Conservation (phyloP, 35 echinoderm and acorn worm species). For the Strongylocentrotus purpuratus region DNA sequence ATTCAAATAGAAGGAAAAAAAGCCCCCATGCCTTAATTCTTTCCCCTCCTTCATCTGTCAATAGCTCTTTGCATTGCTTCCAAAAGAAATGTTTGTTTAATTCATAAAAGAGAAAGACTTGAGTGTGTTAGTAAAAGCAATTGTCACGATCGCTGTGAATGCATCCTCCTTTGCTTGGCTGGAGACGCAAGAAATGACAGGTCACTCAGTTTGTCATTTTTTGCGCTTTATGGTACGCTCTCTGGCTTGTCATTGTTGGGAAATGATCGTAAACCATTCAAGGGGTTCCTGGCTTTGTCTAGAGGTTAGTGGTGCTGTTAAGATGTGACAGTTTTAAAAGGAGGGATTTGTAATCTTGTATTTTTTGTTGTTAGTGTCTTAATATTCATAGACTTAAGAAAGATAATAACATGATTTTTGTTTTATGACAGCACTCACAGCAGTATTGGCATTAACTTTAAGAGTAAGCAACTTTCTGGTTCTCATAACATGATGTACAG, state of each 20-base stretch:
- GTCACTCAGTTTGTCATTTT: slow-evolving; percentile 17
- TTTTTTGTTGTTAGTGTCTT: not conserved
- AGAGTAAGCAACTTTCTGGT: too few relatives aligned
- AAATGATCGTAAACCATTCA: not conserved
- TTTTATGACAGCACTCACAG: too few relatives aligned
- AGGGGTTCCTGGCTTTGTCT: not conserved
- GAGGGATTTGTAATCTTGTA: not conserved
- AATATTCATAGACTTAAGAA: not conserved
- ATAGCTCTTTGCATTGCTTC: not conserved
- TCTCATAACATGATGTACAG: too few relatives aligned
- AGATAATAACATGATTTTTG: not conserved
- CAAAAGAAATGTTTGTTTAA: slow-evolving; percentile 35
- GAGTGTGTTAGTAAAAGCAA: slow-evolving; percentile 35
- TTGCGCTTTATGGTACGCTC: slow-evolving; percentile 1
- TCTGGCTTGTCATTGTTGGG: not conserved
- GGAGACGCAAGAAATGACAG: slow-evolving; percentile 26
- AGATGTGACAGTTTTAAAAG: not conserved
- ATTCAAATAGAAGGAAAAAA: not conserved
- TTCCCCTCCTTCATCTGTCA: slow-evolving; percentile 6
- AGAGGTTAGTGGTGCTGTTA: not conserved
- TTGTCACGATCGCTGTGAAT: slow-evolving; percentile 14
- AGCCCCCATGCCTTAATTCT: not conserved
- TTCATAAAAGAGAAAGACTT: slow-evolving; percentile 28
- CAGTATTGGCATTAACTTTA: too few relatives aligned
- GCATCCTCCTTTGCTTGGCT: not conserved